A percentile compares a stretch with the other conserved stretches of the same genome.
These are phyloP conservation scores for Setipinna tenuifilis DNA, from an alignment of 2,797 vertebrate species.

Conservation along the genomic window DNA sequence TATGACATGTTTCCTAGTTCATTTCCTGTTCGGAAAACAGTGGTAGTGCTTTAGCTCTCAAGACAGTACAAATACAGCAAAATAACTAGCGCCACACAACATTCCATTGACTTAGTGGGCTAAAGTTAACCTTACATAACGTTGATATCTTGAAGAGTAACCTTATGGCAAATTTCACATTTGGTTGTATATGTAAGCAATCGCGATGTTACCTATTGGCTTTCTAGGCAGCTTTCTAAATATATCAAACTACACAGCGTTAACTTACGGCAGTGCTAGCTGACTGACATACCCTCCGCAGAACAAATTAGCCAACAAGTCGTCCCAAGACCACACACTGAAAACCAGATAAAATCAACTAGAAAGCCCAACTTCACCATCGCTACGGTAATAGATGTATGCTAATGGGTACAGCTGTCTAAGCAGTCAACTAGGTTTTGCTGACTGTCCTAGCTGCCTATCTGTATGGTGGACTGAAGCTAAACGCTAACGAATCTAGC, in stretches of 20 bases:
- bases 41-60: neutral
- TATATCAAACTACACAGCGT: neutral
- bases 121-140: neutral
- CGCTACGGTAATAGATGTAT: neutral
- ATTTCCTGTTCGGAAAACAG: neutral
- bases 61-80: neutral
- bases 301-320: neutral
- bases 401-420: neutral
- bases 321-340: neutral
- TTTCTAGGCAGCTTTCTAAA: neutral
- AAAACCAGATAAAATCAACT: neutral
- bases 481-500: neutral
- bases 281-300: neutral
- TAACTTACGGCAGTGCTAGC: neutral
- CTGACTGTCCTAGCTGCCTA: conserved; percentile 36
- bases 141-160: neutral
- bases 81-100: neutral
- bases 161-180: neutral
- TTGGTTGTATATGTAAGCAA: neutral
- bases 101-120: neutral
- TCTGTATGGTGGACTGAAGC: neutral
- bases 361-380: neutral
- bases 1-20: neutral
- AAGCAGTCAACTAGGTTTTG: neutral
- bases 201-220: neutral